phyloP scores from a whole-genome alignment of 2,888 invertebrate genomes.

The Andricus curvator region DNA sequence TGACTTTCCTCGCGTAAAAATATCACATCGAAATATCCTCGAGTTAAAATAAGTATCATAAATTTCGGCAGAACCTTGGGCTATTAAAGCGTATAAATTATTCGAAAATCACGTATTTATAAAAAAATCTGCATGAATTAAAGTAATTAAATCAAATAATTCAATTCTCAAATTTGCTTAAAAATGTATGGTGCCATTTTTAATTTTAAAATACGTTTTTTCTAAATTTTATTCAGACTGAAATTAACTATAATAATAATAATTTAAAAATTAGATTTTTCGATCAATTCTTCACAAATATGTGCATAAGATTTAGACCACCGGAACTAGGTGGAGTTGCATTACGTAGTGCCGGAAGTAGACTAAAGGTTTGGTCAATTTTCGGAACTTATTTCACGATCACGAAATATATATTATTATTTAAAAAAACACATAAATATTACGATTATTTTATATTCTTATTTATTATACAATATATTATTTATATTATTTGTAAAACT shows the following conservation, averaged over 20 bases:
- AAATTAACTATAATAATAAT: too few relatives aligned
- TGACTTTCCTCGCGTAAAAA: not conserved
- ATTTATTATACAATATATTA: too few relatives aligned
- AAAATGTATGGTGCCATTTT: not conserved
- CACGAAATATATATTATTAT: too few relatives aligned
- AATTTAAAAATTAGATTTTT: not conserved
- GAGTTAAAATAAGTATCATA: not conserved
- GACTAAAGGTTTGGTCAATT: not conserved
- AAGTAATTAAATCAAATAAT: not conserved
- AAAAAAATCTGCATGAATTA: not conserved
- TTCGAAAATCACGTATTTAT: not conserved
- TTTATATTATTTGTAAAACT: not conserved
- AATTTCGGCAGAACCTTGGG: not conserved
- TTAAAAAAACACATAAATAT: too few relatives aligned
- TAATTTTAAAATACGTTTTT: not conserved
- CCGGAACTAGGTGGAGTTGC: conserved; percentile 6
- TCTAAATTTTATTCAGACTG: not conserved
- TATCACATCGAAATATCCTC: not conserved
- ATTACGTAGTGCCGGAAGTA: not conserved
- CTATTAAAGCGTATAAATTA: not conserved
- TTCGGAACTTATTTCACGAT: not conserved
- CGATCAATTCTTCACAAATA: not conserved
- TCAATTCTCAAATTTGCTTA: too few relatives aligned
- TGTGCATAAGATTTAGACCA: not conserved
- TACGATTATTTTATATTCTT: too few relatives aligned